phyloP scores from a whole-genome alignment of 1,140 invertebrate genomes.

The Drosophila triauraria region DNA sequence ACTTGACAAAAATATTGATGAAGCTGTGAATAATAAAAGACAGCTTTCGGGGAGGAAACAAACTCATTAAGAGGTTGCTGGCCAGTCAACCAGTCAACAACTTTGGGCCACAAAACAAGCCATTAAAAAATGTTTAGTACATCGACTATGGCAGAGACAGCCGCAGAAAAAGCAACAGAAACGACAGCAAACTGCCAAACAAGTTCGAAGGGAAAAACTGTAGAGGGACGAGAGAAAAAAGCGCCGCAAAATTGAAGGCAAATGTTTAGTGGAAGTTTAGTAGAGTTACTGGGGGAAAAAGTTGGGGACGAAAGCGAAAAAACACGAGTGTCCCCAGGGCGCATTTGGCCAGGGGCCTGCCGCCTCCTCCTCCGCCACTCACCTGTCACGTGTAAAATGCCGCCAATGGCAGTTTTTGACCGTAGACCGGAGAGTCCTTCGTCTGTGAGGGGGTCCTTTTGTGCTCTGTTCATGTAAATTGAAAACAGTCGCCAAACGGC shows the following conservation, averaged over 20 bases:
- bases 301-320: slow-evolving; percentile 28
- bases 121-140: slow-evolving; percentile 70
- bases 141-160: slow-evolving; percentile 35
- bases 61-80: slow-evolving; percentile 51
- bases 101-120: slow-evolving; percentile 69
- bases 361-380: slow-evolving; percentile 20
- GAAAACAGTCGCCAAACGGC: slow-evolving; percentile 75
- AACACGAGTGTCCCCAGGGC: slow-evolving; percentile 61
- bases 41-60: slow-evolving; percentile 27
- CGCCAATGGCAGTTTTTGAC: slow-evolving; percentile 53
- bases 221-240: slow-evolving; percentile 23
- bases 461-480: slow-evolving; percentile 70
- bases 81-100: slow-evolving; percentile 65
- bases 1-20: slow-evolving; percentile 39
- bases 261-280: slow-evolving; percentile 72
- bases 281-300: slow-evolving; percentile 47
- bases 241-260: slow-evolving; percentile 67
- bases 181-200: slow-evolving; percentile 61
- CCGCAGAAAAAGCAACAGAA: slow-evolving; percentile 47
- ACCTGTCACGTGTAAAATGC: slow-evolving; percentile 75
- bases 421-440: slow-evolving; percentile 14
- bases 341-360: slow-evolving; percentile 47
- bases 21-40: slow-evolving; percentile 32
- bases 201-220: slow-evolving; percentile 43
- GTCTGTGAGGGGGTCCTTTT: slow-evolving; percentile 39